Conservation (phyloP, 2,113 vertebrate genomes). For the Noturus placidus region DNA sequence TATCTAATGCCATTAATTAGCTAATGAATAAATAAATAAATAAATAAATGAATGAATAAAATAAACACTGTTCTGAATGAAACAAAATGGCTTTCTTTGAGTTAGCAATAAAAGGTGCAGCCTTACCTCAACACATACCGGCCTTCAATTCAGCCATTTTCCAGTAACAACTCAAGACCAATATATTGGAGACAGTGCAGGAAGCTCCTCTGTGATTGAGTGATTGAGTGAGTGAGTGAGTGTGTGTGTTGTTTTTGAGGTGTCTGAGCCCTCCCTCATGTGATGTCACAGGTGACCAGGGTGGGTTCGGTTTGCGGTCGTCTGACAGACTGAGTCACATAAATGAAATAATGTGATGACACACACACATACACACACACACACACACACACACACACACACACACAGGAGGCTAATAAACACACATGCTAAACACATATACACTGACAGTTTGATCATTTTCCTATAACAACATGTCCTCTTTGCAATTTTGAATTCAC, state of each 20-base stretch:
- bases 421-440: not conserved
- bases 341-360: conserved; percentile 43
- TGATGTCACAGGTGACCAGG: conserved; percentile 60
- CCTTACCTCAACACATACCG: conserved; percentile 40
- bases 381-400: not conserved
- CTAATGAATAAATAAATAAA: not conserved
- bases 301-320: conserved; percentile 33
- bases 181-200: not conserved
- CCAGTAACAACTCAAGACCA: not conserved
- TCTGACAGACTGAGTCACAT: conserved; percentile 29
- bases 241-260: conserved; percentile 31
- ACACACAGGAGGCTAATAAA: not conserved
- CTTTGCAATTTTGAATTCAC: not conserved
- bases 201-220: not conserved
- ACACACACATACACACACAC: not conserved
- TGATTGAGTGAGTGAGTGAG: not conserved
- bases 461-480: not conserved
- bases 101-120: not conserved
- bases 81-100: not conserved
- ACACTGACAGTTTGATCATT: not conserved
- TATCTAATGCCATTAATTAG: no score
- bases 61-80: not conserved
- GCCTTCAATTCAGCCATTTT: not conserved
- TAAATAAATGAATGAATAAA: no score
- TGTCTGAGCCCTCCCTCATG: conserved; percentile 40